Base-by-base conservation (phyloP, 1,140 invertebrate species). In the Nebria ingens region DNA sequence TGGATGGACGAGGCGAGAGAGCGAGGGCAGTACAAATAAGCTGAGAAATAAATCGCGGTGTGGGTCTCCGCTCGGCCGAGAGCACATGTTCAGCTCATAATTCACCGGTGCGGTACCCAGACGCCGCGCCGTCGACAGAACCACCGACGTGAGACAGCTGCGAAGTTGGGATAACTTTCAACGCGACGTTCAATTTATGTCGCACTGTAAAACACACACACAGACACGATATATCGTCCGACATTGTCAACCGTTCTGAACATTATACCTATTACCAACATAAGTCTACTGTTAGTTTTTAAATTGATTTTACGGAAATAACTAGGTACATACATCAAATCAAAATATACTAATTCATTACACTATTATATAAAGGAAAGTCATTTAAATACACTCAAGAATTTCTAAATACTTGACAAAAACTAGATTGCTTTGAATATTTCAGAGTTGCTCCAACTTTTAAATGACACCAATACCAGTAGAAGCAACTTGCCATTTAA, bases 21-120 rank as follows among this genome's bases (percentile, higher is more conserved):
- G 40, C 40, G 40, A 17, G 40, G 40, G 40, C 40, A 45, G 40
- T 45, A 45, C 40, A 45, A 45, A 45, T 45, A 45, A 45, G 40
- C 40, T 17, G 40, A 45, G 40, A 45, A 45, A 45, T 45, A 45
- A 45, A 45, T 45, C 40, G 9, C 40, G 40, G 40, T 34, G 25
- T 34, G 25, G 6, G 25, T 6, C 6, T 34, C 25, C n/a, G 25
- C n/a, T 9, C 25, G 25, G 3, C 40, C 6, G 40, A 17, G 40
- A 45, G 40, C 40, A 45, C 17, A 17, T 45, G 40, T 45, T 45
- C 40, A 12, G 40, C 6, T 17, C 40, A 45, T 45, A 45, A 45
- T 6, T 45, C 40, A 45, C 40, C 9, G 40, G 6, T 45, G 17
- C 40, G 4, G 17, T 17, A 34, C 25, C 6, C n/a, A 34, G 25